A percentile compares a stretch with the other conserved stretches of the same genome.
phyloP scores from a whole-genome alignment of 1,140 invertebrate species.

The Neodiprion lecontei region DNA sequence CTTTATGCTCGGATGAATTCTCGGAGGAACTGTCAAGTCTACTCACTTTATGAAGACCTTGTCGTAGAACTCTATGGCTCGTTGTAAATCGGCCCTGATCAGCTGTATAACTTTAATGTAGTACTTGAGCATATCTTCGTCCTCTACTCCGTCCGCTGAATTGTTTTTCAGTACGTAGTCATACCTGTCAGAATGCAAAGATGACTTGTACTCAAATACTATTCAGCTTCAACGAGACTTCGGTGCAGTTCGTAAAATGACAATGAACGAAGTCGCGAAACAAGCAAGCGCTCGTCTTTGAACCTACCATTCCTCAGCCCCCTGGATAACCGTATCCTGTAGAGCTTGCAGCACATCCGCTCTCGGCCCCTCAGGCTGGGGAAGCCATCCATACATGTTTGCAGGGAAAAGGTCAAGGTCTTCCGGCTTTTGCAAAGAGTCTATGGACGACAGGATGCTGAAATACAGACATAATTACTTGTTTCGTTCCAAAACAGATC shows the following conservation, averaged over 20 bases:
- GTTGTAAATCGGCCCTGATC: conserved; percentile 81
- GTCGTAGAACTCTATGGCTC: conserved; percentile 81
- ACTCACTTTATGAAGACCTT: conserved; percentile 81
- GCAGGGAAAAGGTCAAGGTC: conserved; percentile 72
- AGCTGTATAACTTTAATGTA: conserved; percentile 84
- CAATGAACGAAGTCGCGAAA: background rate
- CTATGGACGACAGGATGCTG: conserved; percentile 69
- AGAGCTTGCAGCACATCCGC: conserved; percentile 68
- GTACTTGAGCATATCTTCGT: conserved; percentile 73
- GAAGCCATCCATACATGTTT: conserved; percentile 73
- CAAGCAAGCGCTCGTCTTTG: background rate
- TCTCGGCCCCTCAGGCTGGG: conserved; percentile 61
- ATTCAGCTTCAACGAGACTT: conserved; percentile 3
- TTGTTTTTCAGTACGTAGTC: conserved; percentile 76
- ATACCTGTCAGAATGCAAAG: conserved; percentile 60
- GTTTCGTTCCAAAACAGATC: conserved; percentile 12
- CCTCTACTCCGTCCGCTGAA: conserved; percentile 61
- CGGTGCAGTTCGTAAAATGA: background rate
- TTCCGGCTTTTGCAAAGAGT: conserved; percentile 65
- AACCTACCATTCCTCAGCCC: conserved; percentile 73
- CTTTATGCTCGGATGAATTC: background rate
- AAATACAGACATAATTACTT: conserved; percentile 33
- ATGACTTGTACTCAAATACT: background rate
- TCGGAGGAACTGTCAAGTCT: background rate
- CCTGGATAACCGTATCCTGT: conserved; percentile 72